phyloP scores from a whole-genome alignment of 2,113 vertebrate species.

The Melierax canorus region DNA sequence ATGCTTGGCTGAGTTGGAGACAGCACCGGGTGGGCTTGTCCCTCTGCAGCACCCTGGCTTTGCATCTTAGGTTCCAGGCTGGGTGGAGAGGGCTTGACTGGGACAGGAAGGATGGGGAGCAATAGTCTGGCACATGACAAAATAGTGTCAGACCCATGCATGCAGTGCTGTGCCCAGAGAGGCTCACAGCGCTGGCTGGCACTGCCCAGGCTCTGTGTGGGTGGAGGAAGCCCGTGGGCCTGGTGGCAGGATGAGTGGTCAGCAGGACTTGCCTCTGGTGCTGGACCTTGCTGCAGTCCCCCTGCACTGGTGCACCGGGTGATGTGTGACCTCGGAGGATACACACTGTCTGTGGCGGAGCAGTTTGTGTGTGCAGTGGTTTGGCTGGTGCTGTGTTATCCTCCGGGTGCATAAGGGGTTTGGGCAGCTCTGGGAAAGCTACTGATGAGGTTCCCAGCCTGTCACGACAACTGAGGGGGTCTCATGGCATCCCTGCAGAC shows the following conservation, averaged over 20 bases:
- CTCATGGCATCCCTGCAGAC: background rate
- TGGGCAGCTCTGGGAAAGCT: background rate
- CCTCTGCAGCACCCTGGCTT: background rate
- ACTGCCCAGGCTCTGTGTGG: background rate
- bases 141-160: background rate
- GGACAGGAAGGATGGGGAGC: background rate
- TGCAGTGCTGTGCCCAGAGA: background rate
- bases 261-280: background rate
- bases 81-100: background rate
- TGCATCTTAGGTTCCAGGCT: background rate
- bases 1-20: background rate
- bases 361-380: background rate
- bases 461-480: rapidly evolving
- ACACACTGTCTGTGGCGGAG: background rate
- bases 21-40: rapidly evolving
- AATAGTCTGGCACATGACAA: background rate
- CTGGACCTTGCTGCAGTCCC: background rate
- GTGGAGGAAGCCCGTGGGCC: background rate
- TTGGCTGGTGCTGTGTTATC: background rate
- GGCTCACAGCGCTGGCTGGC: rapidly evolving
- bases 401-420: rapidly evolving
- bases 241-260: background rate
- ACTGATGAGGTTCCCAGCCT: background rate
- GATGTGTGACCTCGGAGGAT: background rate
- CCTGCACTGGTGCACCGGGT: background rate